These are phyloP conservation scores for Chionoecetes opilio DNA, from an alignment of 1,140 invertebrate genomes.

Conservation along the genomic window DNA sequence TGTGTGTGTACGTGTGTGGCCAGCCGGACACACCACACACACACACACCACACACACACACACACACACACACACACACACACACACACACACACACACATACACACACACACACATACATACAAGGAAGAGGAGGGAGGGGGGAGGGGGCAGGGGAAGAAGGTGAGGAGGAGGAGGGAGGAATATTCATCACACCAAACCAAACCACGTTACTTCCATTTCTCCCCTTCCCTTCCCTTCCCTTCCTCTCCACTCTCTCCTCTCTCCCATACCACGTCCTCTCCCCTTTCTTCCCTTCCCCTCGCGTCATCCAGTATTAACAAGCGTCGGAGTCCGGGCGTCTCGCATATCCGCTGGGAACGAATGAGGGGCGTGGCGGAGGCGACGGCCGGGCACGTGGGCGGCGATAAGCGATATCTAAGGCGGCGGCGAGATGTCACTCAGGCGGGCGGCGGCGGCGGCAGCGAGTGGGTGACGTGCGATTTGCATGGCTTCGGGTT, in stretches of 20 bases:
- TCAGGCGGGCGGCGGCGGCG: slow-evolving; percentile 37
- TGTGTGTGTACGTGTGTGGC: slow-evolving; percentile 42
- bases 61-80: neutral
- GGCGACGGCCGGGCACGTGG: slow-evolving; percentile 48
- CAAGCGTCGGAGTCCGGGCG: neutral
- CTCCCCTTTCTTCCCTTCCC: neutral
- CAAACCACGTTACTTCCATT: neutral
- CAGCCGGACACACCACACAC: neutral
- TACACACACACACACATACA: neutral
- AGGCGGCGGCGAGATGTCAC: slow-evolving; percentile 44
- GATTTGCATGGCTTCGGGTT: slow-evolving; percentile 54
- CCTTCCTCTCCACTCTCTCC: neutral
- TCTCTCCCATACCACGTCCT: neutral
- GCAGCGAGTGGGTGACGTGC: neutral
- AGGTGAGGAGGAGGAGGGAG: no score
- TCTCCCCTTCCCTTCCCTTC: neutral
- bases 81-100: slow-evolving; percentile 38
- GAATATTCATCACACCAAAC: neutral
- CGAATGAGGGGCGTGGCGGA: neutral
- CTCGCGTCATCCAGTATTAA: slow-evolving; percentile 58
- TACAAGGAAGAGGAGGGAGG: neutral
- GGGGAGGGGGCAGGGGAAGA: neutral
- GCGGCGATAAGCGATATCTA: slow-evolving; percentile 61
- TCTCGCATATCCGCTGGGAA: slow-evolving; percentile 60
- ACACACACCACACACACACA: no score